A percentile compares a stretch with the other conserved stretches of the same genome.
phyloP scores from a whole-genome alignment of 2,888 invertebrate species.

The Mythimna lalbum region DNA sequence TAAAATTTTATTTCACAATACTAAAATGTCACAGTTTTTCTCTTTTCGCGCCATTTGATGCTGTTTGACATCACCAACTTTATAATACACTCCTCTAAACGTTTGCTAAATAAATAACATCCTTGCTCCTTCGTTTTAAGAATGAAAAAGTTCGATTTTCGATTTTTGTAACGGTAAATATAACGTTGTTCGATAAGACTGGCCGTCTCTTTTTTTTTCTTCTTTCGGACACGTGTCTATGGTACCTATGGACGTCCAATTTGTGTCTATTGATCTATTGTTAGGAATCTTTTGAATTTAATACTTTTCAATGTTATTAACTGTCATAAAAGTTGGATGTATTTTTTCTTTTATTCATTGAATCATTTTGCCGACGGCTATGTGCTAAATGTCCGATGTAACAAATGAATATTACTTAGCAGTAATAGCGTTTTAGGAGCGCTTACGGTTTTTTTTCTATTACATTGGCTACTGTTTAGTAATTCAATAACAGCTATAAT shows the following conservation, averaged over 20 bases:
- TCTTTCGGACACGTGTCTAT: constrained; percentile 84
- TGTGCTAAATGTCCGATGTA: constrained; percentile 42
- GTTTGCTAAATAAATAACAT: constrained; percentile 60
- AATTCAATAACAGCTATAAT: not conserved
- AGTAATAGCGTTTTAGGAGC: constrained; percentile 32
- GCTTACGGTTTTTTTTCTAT: constrained; percentile 28
- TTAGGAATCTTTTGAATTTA: constrained; percentile 72
- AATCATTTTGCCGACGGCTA: constrained; percentile 47
- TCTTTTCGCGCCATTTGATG: constrained; percentile 89
- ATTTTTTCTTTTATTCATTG: constrained; percentile 52
- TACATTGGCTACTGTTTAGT: constrained; percentile 37
- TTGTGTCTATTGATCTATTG: constrained; percentile 85
- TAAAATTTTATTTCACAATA: constrained; percentile 86
- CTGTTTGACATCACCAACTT: constrained; percentile 79
- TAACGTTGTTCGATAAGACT: constrained; percentile 54
- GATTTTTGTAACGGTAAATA: constrained; percentile 38
- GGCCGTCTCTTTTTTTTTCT: constrained; percentile 74
- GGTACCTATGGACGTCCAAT: constrained; percentile 85
- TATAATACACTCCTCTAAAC: constrained; percentile 56
- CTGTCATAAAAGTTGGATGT: constrained; percentile 55
- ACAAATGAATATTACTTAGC: constrained; percentile 47
- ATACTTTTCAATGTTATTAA: constrained; percentile 66
- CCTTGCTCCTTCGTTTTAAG: constrained; percentile 66
- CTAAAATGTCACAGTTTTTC: constrained; percentile 85
- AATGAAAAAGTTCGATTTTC: constrained; percentile 31